These are phyloP conservation scores for Gari tellinella DNA, from an alignment of 2,888 invertebrate species.

Conservation along the genomic window DNA sequence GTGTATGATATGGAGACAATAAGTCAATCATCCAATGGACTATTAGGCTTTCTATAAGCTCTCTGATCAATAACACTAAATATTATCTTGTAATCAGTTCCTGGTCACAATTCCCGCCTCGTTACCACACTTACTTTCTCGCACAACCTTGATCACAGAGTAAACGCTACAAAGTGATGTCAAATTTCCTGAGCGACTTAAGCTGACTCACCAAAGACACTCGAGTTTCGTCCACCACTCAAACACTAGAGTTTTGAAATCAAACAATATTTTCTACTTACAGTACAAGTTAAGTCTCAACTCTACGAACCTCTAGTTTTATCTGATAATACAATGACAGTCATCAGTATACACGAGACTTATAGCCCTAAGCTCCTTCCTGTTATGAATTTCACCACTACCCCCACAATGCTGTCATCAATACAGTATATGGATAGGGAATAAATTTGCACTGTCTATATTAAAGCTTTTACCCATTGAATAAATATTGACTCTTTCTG, in stretches of 20 bases:
- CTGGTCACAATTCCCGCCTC: constrained; percentile 31
- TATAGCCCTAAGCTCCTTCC: constrained; percentile 38
- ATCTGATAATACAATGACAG: too few species aligned
- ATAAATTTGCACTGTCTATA: constrained; percentile 58
- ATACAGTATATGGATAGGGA: constrained; percentile 50
- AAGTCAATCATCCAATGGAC: too few species aligned
- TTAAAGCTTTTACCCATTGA: constrained; percentile 61
- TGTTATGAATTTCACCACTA: constrained; percentile 29
- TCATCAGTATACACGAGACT: not conserved
- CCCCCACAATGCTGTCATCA: constrained; percentile 32
- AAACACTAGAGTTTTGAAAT: constrained; percentile 3
- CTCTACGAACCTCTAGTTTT: too few species aligned
- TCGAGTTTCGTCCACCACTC: constrained; percentile 17
- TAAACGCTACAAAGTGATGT: not conserved
- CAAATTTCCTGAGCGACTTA: constrained; percentile 43
- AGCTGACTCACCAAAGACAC: constrained; percentile 26
- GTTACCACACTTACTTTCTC: not conserved
- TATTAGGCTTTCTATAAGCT: not conserved
- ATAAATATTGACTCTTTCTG: constrained; percentile 59
- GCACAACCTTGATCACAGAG: not conserved
- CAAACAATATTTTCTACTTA: not conserved
- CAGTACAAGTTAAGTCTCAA: too few species aligned
- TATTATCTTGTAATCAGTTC: constrained; percentile 55
- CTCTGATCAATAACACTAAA: constrained; percentile 51
- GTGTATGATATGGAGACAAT: too few species aligned